Conservation (phyloP, 1,140 invertebrate species). For the Ladona fulva region DNA sequence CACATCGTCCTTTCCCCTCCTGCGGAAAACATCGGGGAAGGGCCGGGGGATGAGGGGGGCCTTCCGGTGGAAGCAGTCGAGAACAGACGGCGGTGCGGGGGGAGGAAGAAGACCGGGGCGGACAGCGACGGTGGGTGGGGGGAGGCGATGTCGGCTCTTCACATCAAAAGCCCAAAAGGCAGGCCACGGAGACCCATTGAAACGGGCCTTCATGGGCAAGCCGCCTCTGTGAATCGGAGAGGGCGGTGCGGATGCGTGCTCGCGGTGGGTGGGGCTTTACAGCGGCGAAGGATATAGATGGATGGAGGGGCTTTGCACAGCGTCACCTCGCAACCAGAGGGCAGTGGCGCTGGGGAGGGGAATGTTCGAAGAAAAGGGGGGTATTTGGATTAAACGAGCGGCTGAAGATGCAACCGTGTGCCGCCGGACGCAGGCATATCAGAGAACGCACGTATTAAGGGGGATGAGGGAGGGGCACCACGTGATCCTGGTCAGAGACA, state of each 20-base stretch:
- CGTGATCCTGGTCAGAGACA: neutral
- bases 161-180: constrained; percentile 1
- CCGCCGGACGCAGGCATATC: neutral
- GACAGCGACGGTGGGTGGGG: neutral
- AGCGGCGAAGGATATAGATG: neutral
- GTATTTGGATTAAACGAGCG: neutral
- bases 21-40: neutral
- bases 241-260: neutral
- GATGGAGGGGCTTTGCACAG: neutral
- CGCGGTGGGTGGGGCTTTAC: neutral
- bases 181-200: neutral
- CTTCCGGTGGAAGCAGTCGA: neutral
- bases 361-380: neutral
- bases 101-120: neutral
- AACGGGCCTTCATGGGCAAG: neutral
- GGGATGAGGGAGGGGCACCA: neutral
- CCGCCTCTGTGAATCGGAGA: neutral
- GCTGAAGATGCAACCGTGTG: neutral
- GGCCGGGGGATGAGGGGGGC: neutral
- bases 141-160: neutral
- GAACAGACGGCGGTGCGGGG: neutral
- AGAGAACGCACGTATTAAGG: neutral
- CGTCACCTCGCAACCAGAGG: neutral
- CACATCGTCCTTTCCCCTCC: neutral
- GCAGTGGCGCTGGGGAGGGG: neutral